Evolutionary conservation across 2,888 invertebrate genomes (phyloP).

Genomic region (Ochlodes sylvanus): DNA sequence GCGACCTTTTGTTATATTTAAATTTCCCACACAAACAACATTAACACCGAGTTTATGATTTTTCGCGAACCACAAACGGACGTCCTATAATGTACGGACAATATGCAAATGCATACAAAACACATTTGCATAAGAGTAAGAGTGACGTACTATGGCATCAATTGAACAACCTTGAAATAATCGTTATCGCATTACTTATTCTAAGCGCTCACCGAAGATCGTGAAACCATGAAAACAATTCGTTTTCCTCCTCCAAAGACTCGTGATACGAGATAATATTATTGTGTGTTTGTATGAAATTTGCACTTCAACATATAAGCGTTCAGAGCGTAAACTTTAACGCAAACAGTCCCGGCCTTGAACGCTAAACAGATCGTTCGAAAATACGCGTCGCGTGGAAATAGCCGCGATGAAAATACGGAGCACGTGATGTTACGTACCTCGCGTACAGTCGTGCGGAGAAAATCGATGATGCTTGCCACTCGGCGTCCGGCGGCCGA

Average conservation of each 20-base stretch:
- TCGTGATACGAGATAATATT: slow-evolving; percentile 56
- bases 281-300: slow-evolving; percentile 48
- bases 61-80: background rate
- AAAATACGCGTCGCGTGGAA: slow-evolving; percentile 79
- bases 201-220: slow-evolving; percentile 61
- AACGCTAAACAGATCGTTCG: slow-evolving; percentile 79
- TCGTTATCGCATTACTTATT: slow-evolving; percentile 69
- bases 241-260: slow-evolving; percentile 60
- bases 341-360: slow-evolving; percentile 82
- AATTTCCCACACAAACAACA: slow-evolving; percentile 1
- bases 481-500: slow-evolving; percentile 82
- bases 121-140: slow-evolving; percentile 48
- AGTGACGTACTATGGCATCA: slow-evolving; percentile 46
- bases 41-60: background rate
- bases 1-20: slow-evolving; percentile 36
- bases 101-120: slow-evolving; percentile 13
- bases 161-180: slow-evolving; percentile 53
- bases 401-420: slow-evolving; percentile 79
- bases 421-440: slow-evolving; percentile 82
- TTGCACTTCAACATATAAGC: slow-evolving; percentile 62
- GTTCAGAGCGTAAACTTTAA: slow-evolving; percentile 65
- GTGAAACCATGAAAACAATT: slow-evolving; percentile 71
- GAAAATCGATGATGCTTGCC: slow-evolving; percentile 84
- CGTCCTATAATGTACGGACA: background rate
- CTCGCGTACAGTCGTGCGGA: slow-evolving; percentile 76